Base-by-base conservation (phyloP, 2,888 invertebrate genomes). In the Labia minor region DNA sequence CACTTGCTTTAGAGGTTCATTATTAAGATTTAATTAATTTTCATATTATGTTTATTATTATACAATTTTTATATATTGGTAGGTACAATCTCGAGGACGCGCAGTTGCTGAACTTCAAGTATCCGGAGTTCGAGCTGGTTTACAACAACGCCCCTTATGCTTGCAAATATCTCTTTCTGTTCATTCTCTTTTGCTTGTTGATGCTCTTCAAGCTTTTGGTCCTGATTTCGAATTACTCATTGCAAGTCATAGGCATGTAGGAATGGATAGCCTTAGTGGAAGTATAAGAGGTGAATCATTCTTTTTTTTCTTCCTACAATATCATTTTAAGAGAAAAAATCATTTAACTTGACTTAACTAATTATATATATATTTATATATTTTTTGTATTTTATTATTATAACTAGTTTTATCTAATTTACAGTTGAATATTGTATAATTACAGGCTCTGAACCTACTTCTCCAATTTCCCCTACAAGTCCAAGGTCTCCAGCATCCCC, bases 171-270 rank as follows among this genome's bases (percentile, higher is more conserved):
- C 89, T 1, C 84, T 96, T 69, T 92, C 92, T 11, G 94, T 97
- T 64, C 95, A 95, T 78, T 93, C 95, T 73, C 81, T 97, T 72
- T 81, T 97, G 67, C 79, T 97, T 66, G 96, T 94, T 1, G 97
- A 97, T 80, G 96, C 96, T 64, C 82, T 96, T 76, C 96, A 97
- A 79, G 93, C 93, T 16, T 94, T 92, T 78, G 96, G 97, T 0
- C 89, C 90, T 0, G 96, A 97, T 81, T 97, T 95, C 80, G 96
- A 96, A 77, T 81, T 97, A 65, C 82, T 97, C 8, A 87, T 95
- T 16, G 96, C 96, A 21, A 95, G 95, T 76, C 96, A 97, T 78
- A 91, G 91, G 75, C 93, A 95, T 77, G 90, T 96, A 20, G 90
- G 92, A 2, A 92, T 96, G 90, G 95, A 96, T 79, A 93, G 92